Evolutionary conservation across 2,888 invertebrate species (phyloP).

Genomic region (Phengaris arion): DNA sequence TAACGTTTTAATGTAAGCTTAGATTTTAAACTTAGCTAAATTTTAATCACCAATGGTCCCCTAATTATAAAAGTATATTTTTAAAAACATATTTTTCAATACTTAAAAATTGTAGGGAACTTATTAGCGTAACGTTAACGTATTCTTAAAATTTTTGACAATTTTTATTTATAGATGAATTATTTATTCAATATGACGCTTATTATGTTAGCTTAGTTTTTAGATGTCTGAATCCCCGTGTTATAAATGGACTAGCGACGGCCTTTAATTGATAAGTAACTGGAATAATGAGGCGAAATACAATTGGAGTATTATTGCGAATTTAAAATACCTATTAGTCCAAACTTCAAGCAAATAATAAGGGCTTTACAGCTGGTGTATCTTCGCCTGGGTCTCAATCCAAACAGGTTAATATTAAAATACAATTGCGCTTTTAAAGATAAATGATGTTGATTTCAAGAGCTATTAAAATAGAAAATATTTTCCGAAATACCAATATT

Average conservation of each 20-base stretch:
- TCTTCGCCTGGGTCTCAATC: not conserved
- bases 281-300: not conserved
- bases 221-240: constrained; percentile 21
- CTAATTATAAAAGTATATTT: constrained; percentile 32
- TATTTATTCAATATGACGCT: constrained; percentile 53
- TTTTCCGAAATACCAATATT: not conserved
- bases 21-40: constrained; percentile 27
- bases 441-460: not conserved
- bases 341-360: not conserved
- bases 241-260: not conserved
- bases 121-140: constrained; percentile 31
- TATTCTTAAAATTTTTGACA: constrained; percentile 31
- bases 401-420: not conserved
- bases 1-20: constrained; percentile 11
- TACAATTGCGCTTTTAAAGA: not conserved
- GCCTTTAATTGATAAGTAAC: not conserved
- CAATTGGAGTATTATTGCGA: not conserved
- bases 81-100: constrained; percentile 37
- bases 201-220: constrained; percentile 57
- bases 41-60: constrained; percentile 31
- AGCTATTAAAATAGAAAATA: not conserved
- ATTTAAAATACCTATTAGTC: not conserved
- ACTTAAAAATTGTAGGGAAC: constrained; percentile 30
- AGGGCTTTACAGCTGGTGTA: not conserved
- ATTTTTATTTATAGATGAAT: constrained; percentile 45